Conservation (phyloP, 1,140 invertebrate genomes). For the Ptiloglossa arizonensis region DNA sequence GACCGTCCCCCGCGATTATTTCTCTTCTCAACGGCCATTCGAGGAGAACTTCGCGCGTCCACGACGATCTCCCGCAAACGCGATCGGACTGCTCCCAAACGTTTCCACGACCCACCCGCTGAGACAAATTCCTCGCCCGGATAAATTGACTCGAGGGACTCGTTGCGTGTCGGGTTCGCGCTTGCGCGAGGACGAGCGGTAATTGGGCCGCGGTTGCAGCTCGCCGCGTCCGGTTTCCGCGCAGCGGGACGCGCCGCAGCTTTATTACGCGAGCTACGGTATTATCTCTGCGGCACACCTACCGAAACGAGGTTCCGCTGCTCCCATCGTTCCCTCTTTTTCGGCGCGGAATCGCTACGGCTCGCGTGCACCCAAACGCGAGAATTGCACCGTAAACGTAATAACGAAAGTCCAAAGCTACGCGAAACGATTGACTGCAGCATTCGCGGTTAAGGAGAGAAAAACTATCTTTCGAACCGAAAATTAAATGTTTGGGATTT, state of each 20-base stretch:
- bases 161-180: conserved; percentile 29
- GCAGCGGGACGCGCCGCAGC: conserved; percentile 57
- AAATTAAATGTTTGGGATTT: no score
- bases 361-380: conserved; percentile 62
- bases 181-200: conserved; percentile 26
- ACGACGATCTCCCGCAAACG: neutral
- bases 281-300: conserved; percentile 54
- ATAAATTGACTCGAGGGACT: conserved; percentile 48
- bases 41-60: neutral
- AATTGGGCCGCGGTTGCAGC: conserved; percentile 53
- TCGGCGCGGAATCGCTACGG: conserved; percentile 54
- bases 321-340: conserved; percentile 31
- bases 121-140: neutral
- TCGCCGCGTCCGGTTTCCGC: conserved; percentile 59
- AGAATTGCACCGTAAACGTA: conserved; percentile 63
- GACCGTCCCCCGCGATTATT: no score
- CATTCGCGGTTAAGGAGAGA: no score
- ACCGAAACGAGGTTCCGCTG: no score
- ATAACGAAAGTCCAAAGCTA: conserved; percentile 57
- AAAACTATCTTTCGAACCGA: no score
- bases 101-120: neutral
- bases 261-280: conserved; percentile 62
- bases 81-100: conserved; percentile 1
- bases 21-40: neutral
- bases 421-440: no score